A percentile compares a stretch with the other conserved stretches of the same genome.
These are phyloP conservation scores for Acropora tenuis DNA, from an alignment of 64 coral and sea anemone genomes.

Conservation along the genomic window DNA sequence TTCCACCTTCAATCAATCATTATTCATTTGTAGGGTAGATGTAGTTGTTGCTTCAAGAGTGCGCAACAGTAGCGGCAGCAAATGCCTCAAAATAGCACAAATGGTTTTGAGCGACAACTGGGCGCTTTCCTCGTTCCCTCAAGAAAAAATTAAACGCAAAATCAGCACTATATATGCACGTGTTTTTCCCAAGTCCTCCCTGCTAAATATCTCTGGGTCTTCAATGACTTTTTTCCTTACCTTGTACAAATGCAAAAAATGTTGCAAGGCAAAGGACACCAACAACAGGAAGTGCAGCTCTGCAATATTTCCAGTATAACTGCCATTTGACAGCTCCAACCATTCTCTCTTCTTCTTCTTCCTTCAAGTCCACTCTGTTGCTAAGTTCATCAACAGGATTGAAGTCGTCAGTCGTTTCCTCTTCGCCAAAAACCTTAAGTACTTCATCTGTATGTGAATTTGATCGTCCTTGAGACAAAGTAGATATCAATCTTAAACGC, in stretches of 20 bases:
- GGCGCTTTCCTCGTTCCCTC: too few relatives aligned
- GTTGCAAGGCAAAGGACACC: background rate
- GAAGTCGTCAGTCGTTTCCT: background rate
- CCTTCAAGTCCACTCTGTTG: background rate
- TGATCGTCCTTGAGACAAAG: background rate
- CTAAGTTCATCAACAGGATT: background rate
- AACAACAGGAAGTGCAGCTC: background rate
- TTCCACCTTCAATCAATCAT: too few relatives aligned
- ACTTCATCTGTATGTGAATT: background rate
- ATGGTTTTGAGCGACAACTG: too few relatives aligned
- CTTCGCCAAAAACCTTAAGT: background rate
- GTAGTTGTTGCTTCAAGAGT: too few relatives aligned
- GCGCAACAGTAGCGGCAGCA: too few relatives aligned
- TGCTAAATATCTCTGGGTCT: too few relatives aligned
- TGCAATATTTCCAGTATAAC: constrained; percentile 55
- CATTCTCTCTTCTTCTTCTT: constrained; percentile 34
- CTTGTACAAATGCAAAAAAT: constrained; percentile 31
- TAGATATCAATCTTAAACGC: background rate
- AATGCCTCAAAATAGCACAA: too few relatives aligned
- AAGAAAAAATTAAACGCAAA: too few relatives aligned
- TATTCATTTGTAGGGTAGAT: too few relatives aligned
- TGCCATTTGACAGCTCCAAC: constrained; percentile 47
- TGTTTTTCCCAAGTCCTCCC: too few relatives aligned
- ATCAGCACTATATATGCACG: too few relatives aligned
- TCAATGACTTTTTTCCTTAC: background rate